Evolutionary conservation across 2,797 vertebrate genomes (phyloP).

Genomic region (Melanotaenia nigrans): DNA sequence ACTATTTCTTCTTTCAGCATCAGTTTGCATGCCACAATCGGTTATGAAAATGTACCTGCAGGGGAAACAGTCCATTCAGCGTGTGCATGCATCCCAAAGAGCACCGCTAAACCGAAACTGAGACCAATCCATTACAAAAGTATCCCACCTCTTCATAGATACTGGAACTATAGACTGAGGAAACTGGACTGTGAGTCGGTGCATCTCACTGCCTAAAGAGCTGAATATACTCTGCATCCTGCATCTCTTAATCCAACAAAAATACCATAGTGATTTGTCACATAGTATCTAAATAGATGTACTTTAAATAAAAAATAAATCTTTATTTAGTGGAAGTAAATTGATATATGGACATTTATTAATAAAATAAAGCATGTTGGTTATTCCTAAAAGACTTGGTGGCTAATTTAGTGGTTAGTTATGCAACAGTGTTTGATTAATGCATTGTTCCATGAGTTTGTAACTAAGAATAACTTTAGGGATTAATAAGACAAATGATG

Average conservation of each 20-base stretch:
- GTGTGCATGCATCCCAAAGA: conserved; percentile 52
- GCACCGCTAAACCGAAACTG: conserved; percentile 1
- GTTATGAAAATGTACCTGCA: not conserved
- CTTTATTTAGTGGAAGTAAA: conserved; percentile 53
- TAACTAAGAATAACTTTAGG: conserved; percentile 44
- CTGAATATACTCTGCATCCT: conserved; percentile 38
- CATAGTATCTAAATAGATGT: conserved; percentile 51
- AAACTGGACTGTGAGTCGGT: conserved; percentile 15
- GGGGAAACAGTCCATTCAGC: conserved; percentile 5
- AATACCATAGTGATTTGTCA: conserved; percentile 42
- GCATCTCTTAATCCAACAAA: conserved; percentile 37
- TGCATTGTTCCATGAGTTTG: conserved; percentile 54
- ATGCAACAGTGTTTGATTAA: conserved; percentile 27
- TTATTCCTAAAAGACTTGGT: conserved; percentile 45
- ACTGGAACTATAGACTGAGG: conserved; percentile 29
- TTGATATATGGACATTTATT: conserved; percentile 36
- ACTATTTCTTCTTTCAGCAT: conserved; percentile 42
- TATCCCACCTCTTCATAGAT: conserved; percentile 12
- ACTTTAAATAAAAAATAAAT: conserved; percentile 46
- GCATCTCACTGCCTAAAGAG: conserved; percentile 46
- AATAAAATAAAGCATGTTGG: conserved; percentile 63
- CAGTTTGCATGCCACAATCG: not conserved
- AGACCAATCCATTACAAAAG: conserved; percentile 18
- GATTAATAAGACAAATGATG: conserved; percentile 25
- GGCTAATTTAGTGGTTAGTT: conserved; percentile 47